Evolutionary conservation across 2,113 vertebrate species (phyloP).

Genomic region (Sminthopsis crassicaudata): DNA sequence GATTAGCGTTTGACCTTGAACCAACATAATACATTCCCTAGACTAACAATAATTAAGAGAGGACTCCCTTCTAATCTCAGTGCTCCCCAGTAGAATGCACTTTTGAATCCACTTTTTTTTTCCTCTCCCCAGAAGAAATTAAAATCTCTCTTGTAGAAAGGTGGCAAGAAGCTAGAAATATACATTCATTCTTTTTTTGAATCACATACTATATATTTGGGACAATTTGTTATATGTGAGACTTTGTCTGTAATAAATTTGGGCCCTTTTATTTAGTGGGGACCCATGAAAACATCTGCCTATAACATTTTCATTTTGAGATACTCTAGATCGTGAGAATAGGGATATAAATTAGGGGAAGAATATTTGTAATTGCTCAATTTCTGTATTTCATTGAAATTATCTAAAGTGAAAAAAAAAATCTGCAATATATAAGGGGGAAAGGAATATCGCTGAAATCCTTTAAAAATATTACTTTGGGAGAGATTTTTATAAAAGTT

Average conservation of each 20-base stretch:
- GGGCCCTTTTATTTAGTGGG: too few species aligned
- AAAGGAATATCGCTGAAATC: neutral
- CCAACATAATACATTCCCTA: too few species aligned
- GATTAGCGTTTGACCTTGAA: too few species aligned
- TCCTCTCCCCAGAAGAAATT: too few species aligned
- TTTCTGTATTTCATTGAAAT: neutral
- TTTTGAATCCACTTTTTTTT: too few species aligned
- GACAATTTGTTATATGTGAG: neutral
- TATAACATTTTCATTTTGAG: neutral
- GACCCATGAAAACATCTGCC: neutral
- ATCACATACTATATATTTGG: neutral
- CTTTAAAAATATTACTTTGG: slow-evolving; percentile 13
- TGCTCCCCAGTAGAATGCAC: too few species aligned
- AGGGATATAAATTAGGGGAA: neutral
- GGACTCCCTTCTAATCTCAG: too few species aligned
- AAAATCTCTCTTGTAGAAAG: too few species aligned
- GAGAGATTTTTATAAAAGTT: neutral
- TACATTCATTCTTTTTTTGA: neutral
- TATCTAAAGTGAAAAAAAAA: neutral
- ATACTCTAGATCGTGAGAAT: neutral
- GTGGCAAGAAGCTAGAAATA: too few species aligned
- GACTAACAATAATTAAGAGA: too few species aligned
- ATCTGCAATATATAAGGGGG: neutral
- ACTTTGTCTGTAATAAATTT: neutral
- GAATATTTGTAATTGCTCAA: neutral